A percentile compares a stretch with the other conserved stretches of the same genome.
These are phyloP conservation scores for Columba livia DNA, from an alignment of 2,113 vertebrate species.

Conservation along the genomic window DNA sequence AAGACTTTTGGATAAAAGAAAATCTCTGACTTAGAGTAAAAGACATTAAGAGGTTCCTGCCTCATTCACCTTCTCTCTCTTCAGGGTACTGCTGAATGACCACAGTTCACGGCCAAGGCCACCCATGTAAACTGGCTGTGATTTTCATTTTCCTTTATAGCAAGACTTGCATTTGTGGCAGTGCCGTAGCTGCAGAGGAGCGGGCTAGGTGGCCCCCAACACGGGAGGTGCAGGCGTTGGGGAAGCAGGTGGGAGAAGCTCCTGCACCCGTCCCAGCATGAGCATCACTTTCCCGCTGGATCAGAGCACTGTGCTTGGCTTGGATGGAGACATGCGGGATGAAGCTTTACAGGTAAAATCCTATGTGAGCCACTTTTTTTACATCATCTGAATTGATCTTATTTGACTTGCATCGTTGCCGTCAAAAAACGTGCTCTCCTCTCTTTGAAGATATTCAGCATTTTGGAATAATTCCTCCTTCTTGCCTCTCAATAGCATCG, in stretches of 20 bases:
- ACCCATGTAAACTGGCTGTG: accelerated
- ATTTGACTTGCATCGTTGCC: neutral
- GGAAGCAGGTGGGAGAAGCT: neutral
- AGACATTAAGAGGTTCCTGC: neutral
- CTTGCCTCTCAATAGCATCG: neutral
- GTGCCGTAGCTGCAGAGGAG: neutral
- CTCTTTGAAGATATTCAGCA: neutral
- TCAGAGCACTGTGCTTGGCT: neutral
- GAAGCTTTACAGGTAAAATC: neutral
- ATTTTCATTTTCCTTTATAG: neutral
- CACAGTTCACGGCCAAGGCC: neutral
- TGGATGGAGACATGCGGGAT: neutral
- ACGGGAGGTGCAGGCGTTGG: neutral
- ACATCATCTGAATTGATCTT: neutral
- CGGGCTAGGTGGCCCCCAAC: neutral
- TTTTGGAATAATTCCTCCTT: neutral
- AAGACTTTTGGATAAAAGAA: neutral
- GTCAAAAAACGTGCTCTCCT: neutral
- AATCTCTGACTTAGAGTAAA: neutral
- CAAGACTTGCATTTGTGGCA: neutral
- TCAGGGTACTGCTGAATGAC: neutral
- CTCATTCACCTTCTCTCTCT: neutral
- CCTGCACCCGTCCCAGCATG: neutral
- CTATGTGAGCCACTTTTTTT: neutral
- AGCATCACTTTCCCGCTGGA: neutral